Conservation (phyloP, 2,113 vertebrate species). For the Hassar affinis region DNA sequence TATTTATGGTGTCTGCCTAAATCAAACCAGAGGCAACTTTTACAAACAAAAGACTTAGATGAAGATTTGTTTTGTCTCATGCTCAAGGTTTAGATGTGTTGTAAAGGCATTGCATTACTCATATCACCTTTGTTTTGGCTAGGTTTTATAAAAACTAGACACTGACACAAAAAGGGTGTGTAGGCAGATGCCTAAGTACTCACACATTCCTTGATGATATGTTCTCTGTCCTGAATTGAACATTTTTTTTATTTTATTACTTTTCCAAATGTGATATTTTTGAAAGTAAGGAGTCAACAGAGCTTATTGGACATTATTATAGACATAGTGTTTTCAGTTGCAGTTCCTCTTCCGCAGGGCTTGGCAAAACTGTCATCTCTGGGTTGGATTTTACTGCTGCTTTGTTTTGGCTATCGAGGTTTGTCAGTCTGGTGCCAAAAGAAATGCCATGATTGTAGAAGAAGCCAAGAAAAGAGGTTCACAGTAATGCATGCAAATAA, state of each 20-base stretch:
- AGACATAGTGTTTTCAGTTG: constrained; percentile 22
- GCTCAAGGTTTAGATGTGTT: constrained; percentile 23
- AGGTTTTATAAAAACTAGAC: neutral
- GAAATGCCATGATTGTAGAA: neutral
- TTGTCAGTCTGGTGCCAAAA: neutral
- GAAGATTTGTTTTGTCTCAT: constrained; percentile 33
- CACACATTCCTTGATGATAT: neutral
- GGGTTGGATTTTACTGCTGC: neutral
- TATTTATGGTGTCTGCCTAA: neutral
- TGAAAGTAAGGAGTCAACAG: neutral
- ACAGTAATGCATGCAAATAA: neutral
- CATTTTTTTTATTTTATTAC: too few relatives aligned
- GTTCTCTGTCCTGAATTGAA: neutral
- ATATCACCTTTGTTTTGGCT: constrained; percentile 28
- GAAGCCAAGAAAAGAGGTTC: neutral
- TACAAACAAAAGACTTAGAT: neutral
- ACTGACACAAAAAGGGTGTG: neutral
- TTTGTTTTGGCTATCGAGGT: neutral
- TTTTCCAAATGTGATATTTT: neutral
- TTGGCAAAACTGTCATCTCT: constrained; percentile 23
- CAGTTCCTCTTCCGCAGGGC: constrained; percentile 17
- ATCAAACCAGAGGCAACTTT: neutral
- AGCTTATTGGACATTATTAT: neutral
- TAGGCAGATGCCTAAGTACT: neutral
- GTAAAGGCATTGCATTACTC: neutral